A percentile compares a stretch with the other conserved stretches of the same genome.
phyloP scores from a whole-genome alignment of 2,888 invertebrate genomes.

The Drosophila aldrichi region DNA sequence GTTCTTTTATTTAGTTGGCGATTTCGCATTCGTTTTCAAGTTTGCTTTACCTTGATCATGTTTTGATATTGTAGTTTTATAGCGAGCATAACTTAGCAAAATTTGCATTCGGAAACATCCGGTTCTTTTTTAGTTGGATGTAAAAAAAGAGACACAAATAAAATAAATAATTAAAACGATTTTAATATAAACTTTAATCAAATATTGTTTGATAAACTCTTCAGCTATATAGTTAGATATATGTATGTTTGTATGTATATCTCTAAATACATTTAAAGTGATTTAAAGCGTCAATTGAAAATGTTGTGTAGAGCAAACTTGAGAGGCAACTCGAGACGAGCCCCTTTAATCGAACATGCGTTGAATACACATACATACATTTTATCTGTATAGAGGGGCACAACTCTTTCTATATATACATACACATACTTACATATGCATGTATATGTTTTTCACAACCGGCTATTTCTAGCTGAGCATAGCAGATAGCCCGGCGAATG shows the following conservation, averaged over 20 bases:
- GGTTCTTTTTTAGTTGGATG: not conserved
- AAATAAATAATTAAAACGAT: not conserved
- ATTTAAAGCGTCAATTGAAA: slow-evolving; percentile 12
- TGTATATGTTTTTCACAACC: slow-evolving; percentile 25
- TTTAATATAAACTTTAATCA: not conserved
- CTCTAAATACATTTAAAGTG: not conserved
- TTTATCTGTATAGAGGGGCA: slow-evolving; percentile 1
- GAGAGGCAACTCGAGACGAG: slow-evolving; percentile 54
- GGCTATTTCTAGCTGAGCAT: slow-evolving; percentile 58
- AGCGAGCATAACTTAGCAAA: slow-evolving; percentile 9
- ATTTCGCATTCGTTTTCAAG: slow-evolving; percentile 29
- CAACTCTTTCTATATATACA: not conserved
- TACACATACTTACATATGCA: not conserved
- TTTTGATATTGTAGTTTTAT: slow-evolving; percentile 14
- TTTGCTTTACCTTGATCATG: slow-evolving; percentile 43
- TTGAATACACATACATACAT: not conserved
- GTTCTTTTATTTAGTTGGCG: slow-evolving; percentile 1
- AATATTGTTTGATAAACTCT: not conserved
- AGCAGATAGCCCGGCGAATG: slow-evolving; percentile 54
- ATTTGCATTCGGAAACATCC: slow-evolving; percentile 26
- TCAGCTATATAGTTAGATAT: not conserved
- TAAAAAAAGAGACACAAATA: not conserved
- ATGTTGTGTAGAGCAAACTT: not conserved
- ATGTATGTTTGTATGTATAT: not conserved
- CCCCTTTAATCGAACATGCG: slow-evolving; percentile 35